Base-by-base conservation (phyloP, 2,113 vertebrate genomes). In the Ancistrus triradiatus region DNA sequence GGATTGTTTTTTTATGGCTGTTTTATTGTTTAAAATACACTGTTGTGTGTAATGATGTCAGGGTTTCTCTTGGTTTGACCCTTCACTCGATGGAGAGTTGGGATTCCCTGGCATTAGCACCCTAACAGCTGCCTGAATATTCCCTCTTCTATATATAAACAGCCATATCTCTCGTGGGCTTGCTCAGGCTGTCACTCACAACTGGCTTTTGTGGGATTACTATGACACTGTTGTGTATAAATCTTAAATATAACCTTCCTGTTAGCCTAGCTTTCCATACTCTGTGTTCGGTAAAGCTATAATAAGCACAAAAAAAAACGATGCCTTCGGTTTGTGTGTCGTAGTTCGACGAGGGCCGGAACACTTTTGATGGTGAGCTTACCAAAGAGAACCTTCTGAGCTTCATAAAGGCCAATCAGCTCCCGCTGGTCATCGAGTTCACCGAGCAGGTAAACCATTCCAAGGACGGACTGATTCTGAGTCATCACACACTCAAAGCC, bases 361-460 rank as follows among this genome's bases (percentile, higher is more conserved):
- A 95, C 66, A 87, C 84, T 63, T 98, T 93, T 2, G 92, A 95
- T 38, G 96, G 93, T 4, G 94, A 97, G 35, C 5, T 93, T 68
- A 93, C 79, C 48, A 96, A 93, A 74, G 93, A 97, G 6, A 88
- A 84, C 1, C 77, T 98, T 17, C 60, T 93, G 76, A 84, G 81
- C 67, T 99, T 98, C 74, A 84, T 99, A 83, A 98, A 91, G 80
- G 75, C 90, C 69, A 98, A 99, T 81, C 91, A 97, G 59, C 81
- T 99, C 61, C 96, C 96, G 15, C 84, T 99, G 74, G 95, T 99
- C 80, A 98, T 98, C 0, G 96, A 99, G 84, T 99, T 99, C 81
- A 98, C 96, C 0, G 96, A 99, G 68, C 96, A 98, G 95, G 96
- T 98, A 80, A 44, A 63, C 17, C 1, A 25, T 7, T n/a, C n/a